Evolutionary conservation across 2,888 invertebrate genomes (phyloP), one percentile per base, ranked within the genome.

Genomic region (Tenthredo notha): DNA sequence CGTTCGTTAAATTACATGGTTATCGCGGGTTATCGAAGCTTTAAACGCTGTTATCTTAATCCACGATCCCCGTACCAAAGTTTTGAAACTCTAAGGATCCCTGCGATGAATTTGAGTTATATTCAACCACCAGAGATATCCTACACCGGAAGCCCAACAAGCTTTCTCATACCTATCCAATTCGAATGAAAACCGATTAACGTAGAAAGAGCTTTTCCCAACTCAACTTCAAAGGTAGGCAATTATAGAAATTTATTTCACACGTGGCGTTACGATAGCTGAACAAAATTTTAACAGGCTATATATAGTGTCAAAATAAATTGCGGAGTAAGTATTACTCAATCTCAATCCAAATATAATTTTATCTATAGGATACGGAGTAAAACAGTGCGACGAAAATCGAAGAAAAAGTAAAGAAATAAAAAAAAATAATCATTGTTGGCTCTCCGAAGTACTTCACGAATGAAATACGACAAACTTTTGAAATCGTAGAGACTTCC

Each of bases 11-110:
- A 83, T 67, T 25, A 67, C 50, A 70, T 50, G 37, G 67, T 83
- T 83, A 83, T 65, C 65, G 43, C 61, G 80, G 40, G 33, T 25
- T 80, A 80, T 80, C 80, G 80, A 61, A 37, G 80, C 80, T 61
- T 80, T 61, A 37, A 83, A 83, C 47, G 37, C 9, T 0, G 83
- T 83, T 83, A 67, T 83, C 47, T 50, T 50, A 43, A 83, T n/a
- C 43, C 25, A 18, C 21, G 54, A 25, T 67, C 50, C 67, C 33
- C 25, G 33, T 50, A 21, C 25, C 47, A 12, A 47, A 83, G 83
- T 83, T 83, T 70, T 70, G 43, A 50, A 70, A 83, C 50, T 70
- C 83, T 29, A 47, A 65, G 47, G 0, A 33, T 83, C 18, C n/a
- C 67, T 18, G 21, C 43, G 18, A 47, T 33, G 29, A 67, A 83